phyloP scores from a whole-genome alignment of 1,140 invertebrate genomes.

The Panulirus ornatus region DNA sequence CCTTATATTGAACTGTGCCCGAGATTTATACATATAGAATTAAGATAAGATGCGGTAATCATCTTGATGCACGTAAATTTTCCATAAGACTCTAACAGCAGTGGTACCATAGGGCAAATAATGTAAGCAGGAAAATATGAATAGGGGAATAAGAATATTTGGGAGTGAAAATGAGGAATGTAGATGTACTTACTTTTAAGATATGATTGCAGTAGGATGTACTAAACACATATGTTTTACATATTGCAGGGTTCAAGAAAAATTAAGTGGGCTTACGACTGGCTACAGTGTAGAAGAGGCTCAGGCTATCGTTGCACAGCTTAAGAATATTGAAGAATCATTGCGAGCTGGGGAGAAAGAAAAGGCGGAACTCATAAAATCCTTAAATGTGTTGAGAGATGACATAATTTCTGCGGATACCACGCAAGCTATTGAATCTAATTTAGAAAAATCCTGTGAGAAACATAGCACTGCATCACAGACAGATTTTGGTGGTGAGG shows the following conservation, averaged over 20 bases:
- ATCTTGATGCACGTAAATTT: no score
- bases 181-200: neutral
- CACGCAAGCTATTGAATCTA: constrained; percentile 49
- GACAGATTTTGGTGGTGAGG: constrained; percentile 94
- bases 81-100: neutral
- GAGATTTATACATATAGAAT: no score
- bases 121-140: neutral
- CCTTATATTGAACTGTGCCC: no score
- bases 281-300: constrained; percentile 96
- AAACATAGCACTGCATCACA: constrained; percentile 95
- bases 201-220: neutral
- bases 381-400: constrained; percentile 93
- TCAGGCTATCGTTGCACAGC: constrained; percentile 93
- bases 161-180: neutral
- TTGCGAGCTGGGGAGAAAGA: constrained; percentile 94
- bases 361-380: constrained; percentile 95
- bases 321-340: constrained; percentile 94
- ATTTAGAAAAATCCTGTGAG: constrained; percentile 77
- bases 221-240: constrained; percentile 55
- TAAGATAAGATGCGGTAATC: no score
- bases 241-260: constrained; percentile 90
- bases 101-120: neutral
- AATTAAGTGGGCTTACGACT: constrained; percentile 88
- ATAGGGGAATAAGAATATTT: neutral
- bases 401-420: constrained; percentile 84